Evolutionary conservation across 2,113 vertebrate genomes (phyloP), one percentile per base, ranked within the genome.

Genomic region (Hassar affinis): DNA sequence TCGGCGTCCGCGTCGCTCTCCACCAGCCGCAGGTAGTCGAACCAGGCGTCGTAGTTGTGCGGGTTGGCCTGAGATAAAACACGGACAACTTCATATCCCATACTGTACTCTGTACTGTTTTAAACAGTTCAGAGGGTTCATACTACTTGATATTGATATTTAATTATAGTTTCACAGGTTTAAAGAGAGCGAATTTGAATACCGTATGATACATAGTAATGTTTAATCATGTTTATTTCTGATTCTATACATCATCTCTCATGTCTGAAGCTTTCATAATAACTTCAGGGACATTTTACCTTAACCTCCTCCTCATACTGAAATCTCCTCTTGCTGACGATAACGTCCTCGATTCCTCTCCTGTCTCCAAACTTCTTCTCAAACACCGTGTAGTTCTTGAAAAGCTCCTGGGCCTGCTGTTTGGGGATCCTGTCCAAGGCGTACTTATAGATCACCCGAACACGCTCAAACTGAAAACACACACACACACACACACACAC

Each of bases 221-320:
- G 9, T 71, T 45, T 71, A 45, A 47, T 42, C 42, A n/a, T 30
- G 22, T 47, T 20, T 47, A 12, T 45, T 47, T 47, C 25, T 47
- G 69, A 72, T 72, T n/a, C 0, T 12, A 4, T 42, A 15, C 12
- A 47, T 71, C 25, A 12, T 6, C 25, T 14, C 20, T 42, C 18
- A 22, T 71, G 8, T n/a, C 27, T n/a, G 6, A 49, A 45, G 22
- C 7, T n/a, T n/a, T 27, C 25, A 12, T 17, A 49, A n/a, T n/a
- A n/a, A n/a, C n/a, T 54, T 42, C 27, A 1, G 38, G 14, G 14
- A 12, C 4, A 69, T 42, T 85, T 0, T 88, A 98, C 98, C 96
- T 98, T 99, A 82, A 99, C 98, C 87, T 99, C 98, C 86, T 99
- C 98, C 89, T 99, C 98, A 12, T 99, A 99, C 86, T 99, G 98